Evolutionary conservation across 1,140 invertebrate genomes (phyloP).

Genomic region (Rhagoletis pomonella): DNA sequence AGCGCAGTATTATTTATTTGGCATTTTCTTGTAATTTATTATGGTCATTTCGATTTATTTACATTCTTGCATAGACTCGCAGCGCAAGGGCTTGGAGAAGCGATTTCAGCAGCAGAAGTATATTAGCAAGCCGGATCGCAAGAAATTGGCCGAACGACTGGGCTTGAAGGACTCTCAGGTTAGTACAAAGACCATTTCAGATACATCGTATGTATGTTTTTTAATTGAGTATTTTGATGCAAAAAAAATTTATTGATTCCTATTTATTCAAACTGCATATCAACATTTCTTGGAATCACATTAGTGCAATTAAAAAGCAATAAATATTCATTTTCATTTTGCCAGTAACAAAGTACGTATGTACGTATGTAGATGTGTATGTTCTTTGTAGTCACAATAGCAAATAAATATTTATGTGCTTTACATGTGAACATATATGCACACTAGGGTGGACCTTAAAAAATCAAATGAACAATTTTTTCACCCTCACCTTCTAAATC

Average conservation of each 20-base stretch:
- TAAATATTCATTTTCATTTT: background rate
- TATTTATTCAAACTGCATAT: background rate
- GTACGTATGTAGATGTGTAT: background rate
- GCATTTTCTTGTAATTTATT: background rate
- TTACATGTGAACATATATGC: too few relatives aligned
- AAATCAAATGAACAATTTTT: too few relatives aligned
- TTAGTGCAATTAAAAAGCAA: slow-evolving; percentile 18
- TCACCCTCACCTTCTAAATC: too few relatives aligned
- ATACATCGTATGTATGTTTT: background rate
- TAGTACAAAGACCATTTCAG: slow-evolving; percentile 63
- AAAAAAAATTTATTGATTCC: background rate
- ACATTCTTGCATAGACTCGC: slow-evolving; percentile 80
- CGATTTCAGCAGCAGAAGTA: slow-evolving; percentile 98
- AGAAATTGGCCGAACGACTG: slow-evolving; percentile 95
- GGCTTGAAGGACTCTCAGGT: slow-evolving; percentile 97
- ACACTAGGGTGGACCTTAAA: too few relatives aligned
- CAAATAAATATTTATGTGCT: background rate
- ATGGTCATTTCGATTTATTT: slow-evolving; percentile 39
- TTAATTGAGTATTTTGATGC: background rate
- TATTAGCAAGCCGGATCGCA: slow-evolving; percentile 97
- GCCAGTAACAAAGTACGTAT: background rate
- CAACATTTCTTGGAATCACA: background rate
- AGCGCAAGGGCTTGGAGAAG: slow-evolving; percentile 94
- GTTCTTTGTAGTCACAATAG: background rate
- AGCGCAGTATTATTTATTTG: background rate